Conservation (phyloP, 2,797 vertebrate species). For the Danio jaintianensis region DNA sequence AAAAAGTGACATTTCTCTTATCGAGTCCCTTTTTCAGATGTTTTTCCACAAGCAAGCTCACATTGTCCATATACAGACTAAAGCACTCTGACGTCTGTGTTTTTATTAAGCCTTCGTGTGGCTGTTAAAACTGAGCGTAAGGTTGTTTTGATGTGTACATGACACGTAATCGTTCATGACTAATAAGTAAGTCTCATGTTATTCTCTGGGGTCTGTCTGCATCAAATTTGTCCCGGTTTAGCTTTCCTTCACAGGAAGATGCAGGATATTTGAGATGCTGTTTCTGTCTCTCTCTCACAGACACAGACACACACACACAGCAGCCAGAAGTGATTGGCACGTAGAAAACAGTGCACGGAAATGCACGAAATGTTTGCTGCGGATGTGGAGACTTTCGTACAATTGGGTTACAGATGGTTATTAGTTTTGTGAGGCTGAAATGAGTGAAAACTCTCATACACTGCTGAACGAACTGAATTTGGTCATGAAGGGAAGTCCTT, state of each 20-base stretch:
- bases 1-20: conserved; percentile 28
- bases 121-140: neutral
- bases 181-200: conserved; percentile 25
- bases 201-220: conserved; percentile 22
- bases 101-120: neutral
- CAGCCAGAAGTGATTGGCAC: neutral
- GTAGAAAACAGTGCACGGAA: neutral
- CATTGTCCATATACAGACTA: neutral
- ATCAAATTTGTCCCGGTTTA: conserved; percentile 11
- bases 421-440: neutral
- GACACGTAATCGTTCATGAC: conserved; percentile 26
- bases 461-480: neutral
- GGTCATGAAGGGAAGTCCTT: neutral
- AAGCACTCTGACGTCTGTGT: conserved; percentile 9
- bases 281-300: neutral
- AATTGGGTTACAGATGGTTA: neutral
- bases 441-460: neutral
- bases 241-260: conserved; percentile 38
- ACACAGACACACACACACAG: neutral
- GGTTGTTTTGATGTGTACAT: conserved; percentile 32
- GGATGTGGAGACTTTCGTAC: neutral
- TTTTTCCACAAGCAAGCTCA: neutral
- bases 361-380: conserved; percentile 2
- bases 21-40: conserved; percentile 6
- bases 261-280: conserved; percentile 29